A percentile compares a stretch with the other conserved stretches of the same genome.
phyloP scores from a whole-genome alignment of 37 sponge, comb jelly and placozoan genomes.

The Halisarca cf. caerulea region DNA sequence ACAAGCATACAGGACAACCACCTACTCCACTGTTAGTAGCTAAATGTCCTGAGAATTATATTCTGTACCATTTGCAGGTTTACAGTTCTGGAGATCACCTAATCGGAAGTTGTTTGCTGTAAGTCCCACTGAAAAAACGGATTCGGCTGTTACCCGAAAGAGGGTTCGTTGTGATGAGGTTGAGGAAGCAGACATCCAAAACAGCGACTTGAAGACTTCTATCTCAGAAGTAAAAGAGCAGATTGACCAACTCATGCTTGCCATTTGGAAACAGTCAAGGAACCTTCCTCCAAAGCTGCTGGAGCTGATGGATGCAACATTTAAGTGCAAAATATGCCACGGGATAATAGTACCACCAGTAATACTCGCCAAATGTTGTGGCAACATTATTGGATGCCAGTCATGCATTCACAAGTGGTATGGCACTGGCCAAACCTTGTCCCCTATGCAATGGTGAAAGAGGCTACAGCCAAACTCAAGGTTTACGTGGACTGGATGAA shows the following conservation, averaged over 20 bases:
- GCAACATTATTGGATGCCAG: slow-evolving; percentile 43
- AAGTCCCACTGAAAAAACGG: not conserved
- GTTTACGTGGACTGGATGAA: slow-evolving; percentile 27
- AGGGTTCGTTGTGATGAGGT: not conserved
- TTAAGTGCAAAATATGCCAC: slow-evolving; percentile 43
- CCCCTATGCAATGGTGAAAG: slow-evolving; percentile 42
- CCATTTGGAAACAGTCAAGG: not conserved
- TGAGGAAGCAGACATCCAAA: not conserved
- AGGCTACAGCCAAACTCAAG: slow-evolving; percentile 36
- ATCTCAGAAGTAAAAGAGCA: not conserved
- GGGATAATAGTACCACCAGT: slow-evolving; percentile 20
- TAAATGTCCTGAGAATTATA: too few species aligned
- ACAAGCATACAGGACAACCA: too few species aligned
- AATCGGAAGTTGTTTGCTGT: slow-evolving; percentile 29
- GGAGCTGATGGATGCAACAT: not conserved
- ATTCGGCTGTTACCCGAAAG: not conserved
- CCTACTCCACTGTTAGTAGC: too few species aligned
- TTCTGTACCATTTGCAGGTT: too few species aligned
- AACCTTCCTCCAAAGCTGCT: slow-evolving; percentile 20
- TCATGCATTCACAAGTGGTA: slow-evolving; percentile 48
- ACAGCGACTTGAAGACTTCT: too few species aligned
- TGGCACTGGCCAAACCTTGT: slow-evolving; percentile 39
- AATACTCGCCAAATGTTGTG: slow-evolving; percentile 49
- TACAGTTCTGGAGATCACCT: slow-evolving; percentile 40
- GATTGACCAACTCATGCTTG: too few species aligned